These are phyloP conservation scores for Tipula lateralis DNA, from an alignment of 2,888 invertebrate species.

Conservation along the genomic window DNA sequence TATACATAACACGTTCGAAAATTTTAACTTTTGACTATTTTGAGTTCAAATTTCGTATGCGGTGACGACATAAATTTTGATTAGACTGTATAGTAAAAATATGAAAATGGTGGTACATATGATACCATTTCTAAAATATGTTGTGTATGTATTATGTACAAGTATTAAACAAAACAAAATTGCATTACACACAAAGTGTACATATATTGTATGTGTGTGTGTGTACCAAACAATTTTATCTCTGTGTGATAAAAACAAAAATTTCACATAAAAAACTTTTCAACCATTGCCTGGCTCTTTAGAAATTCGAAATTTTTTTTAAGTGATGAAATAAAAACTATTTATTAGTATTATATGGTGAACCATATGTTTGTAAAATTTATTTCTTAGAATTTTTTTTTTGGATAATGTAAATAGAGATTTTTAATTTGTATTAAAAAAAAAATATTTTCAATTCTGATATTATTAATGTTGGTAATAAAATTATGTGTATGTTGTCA, in stretches of 20 bases:
- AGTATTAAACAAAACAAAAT: neutral
- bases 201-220: neutral
- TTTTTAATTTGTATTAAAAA: neutral
- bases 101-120: neutral
- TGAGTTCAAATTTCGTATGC: neutral
- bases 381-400: neutral
- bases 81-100: neutral
- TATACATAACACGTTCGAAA: neutral
- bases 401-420: slow-evolving; percentile 7
- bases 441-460: neutral
- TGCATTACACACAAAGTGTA: neutral
- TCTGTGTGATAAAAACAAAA: neutral
- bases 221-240: neutral
- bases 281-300: neutral
- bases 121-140: neutral
- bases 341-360: slow-evolving; percentile 24
- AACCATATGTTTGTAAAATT: neutral
- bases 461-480: slow-evolving; percentile 1
- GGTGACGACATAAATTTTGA: neutral
- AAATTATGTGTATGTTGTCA: neutral
- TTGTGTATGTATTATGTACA: neutral
- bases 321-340: slow-evolving; percentile 24
- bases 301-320: neutral
- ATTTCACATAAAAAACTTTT: neutral
- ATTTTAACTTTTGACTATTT: neutral